Evolutionary conservation across 2,113 vertebrate species (phyloP).

Genomic region (Chlorodrepanis virens): DNA sequence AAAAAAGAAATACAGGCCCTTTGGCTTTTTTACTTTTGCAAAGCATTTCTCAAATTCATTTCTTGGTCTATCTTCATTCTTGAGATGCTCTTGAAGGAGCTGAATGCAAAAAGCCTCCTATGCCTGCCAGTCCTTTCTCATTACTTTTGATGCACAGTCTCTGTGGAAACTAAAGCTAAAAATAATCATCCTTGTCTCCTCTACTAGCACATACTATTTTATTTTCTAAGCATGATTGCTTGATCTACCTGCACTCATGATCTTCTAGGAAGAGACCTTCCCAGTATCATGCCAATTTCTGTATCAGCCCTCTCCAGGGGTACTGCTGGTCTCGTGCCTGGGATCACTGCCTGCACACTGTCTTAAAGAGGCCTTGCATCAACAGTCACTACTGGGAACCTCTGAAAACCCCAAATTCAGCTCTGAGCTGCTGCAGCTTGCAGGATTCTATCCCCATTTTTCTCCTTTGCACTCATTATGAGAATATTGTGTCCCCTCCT

Average conservation of each 20-base stretch:
- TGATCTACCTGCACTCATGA: not conserved
- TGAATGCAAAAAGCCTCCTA: not conserved
- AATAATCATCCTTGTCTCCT: slow-evolving; percentile 41
- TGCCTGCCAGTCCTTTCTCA: not conserved
- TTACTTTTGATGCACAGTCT: slow-evolving; percentile 41
- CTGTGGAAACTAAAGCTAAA: slow-evolving; percentile 60
- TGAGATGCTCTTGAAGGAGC: not conserved
- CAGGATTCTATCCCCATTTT: not conserved
- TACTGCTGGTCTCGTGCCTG: not conserved
- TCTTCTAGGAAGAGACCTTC: not conserved
- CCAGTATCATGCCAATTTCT: not conserved
- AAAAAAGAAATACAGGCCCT: not conserved
- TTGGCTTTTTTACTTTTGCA: not conserved
- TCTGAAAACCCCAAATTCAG: not conserved
- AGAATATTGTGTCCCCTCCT: not conserved
- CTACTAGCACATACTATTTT: not conserved
- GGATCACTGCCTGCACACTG: not conserved
- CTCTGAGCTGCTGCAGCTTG: not conserved
- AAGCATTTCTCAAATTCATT: not conserved
- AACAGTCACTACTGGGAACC: not conserved
- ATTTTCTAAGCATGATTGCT: not conserved
- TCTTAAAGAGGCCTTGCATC: not conserved
- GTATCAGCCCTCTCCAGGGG: not conserved
- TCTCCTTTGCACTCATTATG: not conserved
- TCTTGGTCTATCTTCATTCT: not conserved